phyloP scores from a whole-genome alignment of 2,797 vertebrate species.

The Notamacropus eugenii region DNA sequence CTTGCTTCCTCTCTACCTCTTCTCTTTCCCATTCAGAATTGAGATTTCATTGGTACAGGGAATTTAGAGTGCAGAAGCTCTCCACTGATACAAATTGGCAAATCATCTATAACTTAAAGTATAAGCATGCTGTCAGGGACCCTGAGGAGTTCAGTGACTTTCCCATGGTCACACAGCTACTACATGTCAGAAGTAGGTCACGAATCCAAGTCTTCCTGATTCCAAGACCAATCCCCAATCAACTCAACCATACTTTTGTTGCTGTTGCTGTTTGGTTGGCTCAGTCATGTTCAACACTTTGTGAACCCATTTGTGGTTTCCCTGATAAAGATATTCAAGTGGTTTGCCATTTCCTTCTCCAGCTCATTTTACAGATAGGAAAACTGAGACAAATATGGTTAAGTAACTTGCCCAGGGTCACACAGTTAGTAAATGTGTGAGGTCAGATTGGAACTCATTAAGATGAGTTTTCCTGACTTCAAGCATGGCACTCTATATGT shows the following conservation, averaged over 20 bases:
- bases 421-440: background rate
- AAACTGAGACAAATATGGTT: background rate
- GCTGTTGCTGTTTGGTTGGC: too few species aligned
- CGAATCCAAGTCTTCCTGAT: background rate
- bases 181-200: background rate
- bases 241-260: background rate
- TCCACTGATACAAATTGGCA: background rate
- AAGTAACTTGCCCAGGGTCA: background rate
- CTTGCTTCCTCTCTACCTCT: background rate
- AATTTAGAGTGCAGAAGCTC: background rate
- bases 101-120: background rate
- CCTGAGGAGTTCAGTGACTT: background rate
- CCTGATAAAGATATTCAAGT: background rate
- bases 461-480: background rate
- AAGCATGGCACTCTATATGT: too few species aligned
- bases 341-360: background rate
- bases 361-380: background rate
- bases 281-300: too few species aligned
- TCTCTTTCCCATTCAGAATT: background rate
- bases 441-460: background rate
- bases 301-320: too few species aligned
- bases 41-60: background rate
- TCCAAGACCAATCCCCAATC: background rate
- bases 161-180: background rate
- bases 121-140: background rate